A percentile compares a stretch with the other conserved stretches of the same genome.
phyloP scores from a whole-genome alignment of 2,113 vertebrate species.

The Eptatretus burgeri region DNA sequence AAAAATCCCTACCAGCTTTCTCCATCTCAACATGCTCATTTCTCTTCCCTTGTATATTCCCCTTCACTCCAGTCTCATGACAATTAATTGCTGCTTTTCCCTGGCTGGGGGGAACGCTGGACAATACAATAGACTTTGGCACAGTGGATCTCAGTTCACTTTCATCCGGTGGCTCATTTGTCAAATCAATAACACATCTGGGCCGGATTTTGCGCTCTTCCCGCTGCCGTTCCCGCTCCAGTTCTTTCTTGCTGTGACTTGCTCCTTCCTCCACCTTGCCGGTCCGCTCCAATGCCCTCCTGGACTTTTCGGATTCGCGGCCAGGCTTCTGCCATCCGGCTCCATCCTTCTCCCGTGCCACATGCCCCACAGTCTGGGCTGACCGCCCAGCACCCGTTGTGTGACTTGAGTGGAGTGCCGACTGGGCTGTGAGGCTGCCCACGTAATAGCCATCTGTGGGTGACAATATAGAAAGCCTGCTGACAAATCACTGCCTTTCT shows the following conservation, averaged over 20 bases:
- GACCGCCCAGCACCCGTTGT: background rate
- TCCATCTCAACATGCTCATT: no score
- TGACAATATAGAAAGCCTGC: no score
- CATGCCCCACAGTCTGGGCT: background rate
- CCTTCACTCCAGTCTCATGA: no score
- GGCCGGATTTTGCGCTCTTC: background rate
- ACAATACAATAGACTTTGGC: no score
- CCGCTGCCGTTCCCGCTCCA: slow-evolving; percentile 6
- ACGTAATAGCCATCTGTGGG: slow-evolving; percentile 1
- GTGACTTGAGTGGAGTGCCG: background rate
- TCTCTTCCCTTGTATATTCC: no score
- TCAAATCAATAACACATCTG: background rate
- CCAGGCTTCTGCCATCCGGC: slow-evolving; percentile 4
- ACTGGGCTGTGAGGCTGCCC: background rate
- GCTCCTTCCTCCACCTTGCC: slow-evolving; percentile 4
- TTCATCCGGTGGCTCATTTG: background rate
- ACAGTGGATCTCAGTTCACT: background rate
- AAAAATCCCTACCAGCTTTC: no score
- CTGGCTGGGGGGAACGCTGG: no score
- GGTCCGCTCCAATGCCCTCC: background rate
- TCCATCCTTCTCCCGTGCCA: background rate
- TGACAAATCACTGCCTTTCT: no score
- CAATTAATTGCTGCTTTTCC: no score
- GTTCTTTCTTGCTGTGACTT: background rate
- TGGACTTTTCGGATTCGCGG: background rate